A percentile compares a stretch with the other conserved stretches of the same genome.
phyloP scores from a whole-genome alignment of 2,797 vertebrate species.

The Gymnodraco acuticeps region DNA sequence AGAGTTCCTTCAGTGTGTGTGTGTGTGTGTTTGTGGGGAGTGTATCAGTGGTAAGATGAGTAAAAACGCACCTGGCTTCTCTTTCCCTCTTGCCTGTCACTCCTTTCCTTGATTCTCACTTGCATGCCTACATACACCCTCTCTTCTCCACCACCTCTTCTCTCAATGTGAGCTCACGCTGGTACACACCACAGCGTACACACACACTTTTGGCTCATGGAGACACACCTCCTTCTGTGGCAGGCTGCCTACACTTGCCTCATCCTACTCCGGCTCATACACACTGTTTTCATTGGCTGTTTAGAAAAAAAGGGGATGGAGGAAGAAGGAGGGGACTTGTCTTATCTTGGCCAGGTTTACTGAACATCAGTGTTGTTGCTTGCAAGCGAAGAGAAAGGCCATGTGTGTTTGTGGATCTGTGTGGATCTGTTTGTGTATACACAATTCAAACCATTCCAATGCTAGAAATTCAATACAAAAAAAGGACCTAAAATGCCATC shows the following conservation, averaged over 20 bases:
- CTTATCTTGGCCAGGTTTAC: constrained; percentile 54
- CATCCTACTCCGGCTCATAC: constrained; percentile 68
- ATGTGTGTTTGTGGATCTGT: constrained; percentile 12
- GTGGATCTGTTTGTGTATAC: constrained; percentile 7
- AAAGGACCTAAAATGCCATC: constrained; percentile 35
- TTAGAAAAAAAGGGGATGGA: constrained; percentile 49
- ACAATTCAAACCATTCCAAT: constrained; percentile 21
- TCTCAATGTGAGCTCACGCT: constrained; percentile 71
- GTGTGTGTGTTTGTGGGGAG: constrained; percentile 37
- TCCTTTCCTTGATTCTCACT: constrained; percentile 54
- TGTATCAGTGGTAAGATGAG: constrained; percentile 51
- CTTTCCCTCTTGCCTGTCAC: constrained; percentile 63
- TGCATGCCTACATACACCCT: constrained; percentile 67
- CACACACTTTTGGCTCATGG: constrained; percentile 71
- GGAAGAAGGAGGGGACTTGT: constrained; percentile 57
- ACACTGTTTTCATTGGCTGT: constrained; percentile 72
- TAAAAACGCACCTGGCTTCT: constrained; percentile 61
- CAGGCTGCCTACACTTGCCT: constrained; percentile 74
- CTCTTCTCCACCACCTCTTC: constrained; percentile 65
- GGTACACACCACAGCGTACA: constrained; percentile 16
- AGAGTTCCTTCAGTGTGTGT: constrained; percentile 41
- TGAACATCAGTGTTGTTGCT: constrained; percentile 50
- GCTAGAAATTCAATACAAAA: constrained; percentile 3
- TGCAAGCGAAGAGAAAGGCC: constrained; percentile 20
- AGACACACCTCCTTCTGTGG: constrained; percentile 81